phyloP scores from a whole-genome alignment of 2,797 vertebrate species.

The Aldrovandia affinis region DNA sequence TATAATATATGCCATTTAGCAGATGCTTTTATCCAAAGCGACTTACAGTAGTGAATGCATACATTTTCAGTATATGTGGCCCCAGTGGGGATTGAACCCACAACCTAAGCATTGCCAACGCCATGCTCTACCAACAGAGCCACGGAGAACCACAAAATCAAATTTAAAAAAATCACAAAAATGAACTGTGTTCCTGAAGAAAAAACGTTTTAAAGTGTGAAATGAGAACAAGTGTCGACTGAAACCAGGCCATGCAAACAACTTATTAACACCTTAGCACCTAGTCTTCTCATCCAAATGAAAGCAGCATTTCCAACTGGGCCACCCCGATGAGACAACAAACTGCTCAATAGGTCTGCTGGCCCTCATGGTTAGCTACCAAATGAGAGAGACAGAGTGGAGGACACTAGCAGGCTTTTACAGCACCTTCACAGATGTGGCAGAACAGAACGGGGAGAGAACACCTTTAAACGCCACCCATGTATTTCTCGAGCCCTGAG shows the following conservation, averaged over 20 bases:
- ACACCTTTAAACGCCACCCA: conserved; percentile 3
- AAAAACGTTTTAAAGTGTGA: not conserved
- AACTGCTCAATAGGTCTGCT: not conserved
- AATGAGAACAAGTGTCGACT: not conserved
- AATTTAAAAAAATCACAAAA: too few species aligned
- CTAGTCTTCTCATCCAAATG: not conserved
- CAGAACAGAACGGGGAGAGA: not conserved
- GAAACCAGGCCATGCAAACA: not conserved
- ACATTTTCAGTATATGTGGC: too few species aligned
- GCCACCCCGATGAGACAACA: not conserved
- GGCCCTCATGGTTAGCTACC: too few species aligned
- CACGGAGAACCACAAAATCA: too few species aligned
- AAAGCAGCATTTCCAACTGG: not conserved
- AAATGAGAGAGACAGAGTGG: not conserved
- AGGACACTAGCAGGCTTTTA: not conserved
- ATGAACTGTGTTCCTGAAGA: not conserved
- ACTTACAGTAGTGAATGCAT: too few species aligned
- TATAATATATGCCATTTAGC: too few species aligned
- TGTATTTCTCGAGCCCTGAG: not conserved
- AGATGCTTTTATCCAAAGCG: too few species aligned
- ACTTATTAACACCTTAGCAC: not conserved
- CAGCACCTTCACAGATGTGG: not conserved
- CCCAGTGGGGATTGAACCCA: too few species aligned
- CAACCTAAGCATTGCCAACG: too few species aligned
- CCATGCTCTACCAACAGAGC: too few species aligned